Percentiles rank a stretch among this genome's conserved stretches.
These are phyloP conservation scores for Tichodroma muraria DNA, from an alignment of 2,113 vertebrate genomes.

Conservation along the genomic window DNA sequence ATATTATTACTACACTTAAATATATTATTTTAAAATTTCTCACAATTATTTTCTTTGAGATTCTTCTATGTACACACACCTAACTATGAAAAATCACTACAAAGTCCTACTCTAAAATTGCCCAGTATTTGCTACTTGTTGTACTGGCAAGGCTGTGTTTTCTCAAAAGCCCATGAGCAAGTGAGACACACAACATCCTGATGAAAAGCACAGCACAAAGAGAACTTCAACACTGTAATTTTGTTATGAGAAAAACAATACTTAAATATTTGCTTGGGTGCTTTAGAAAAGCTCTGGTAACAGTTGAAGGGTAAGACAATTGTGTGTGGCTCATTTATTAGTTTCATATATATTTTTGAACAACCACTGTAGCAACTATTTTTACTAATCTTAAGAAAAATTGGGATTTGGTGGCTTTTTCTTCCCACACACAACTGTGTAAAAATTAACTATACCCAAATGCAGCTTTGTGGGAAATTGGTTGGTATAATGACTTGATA, in stretches of 20 bases:
- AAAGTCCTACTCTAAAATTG: neutral
- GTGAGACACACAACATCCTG: neutral
- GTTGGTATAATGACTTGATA: constrained; percentile 79
- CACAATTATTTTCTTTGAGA: neutral
- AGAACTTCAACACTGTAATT: neutral
- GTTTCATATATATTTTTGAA: constrained; percentile 38
- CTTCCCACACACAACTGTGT: constrained; percentile 69
- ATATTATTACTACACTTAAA: neutral
- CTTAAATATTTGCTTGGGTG: neutral
- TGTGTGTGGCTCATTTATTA: constrained; percentile 26
- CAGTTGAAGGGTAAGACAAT: neutral
- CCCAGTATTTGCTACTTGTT: neutral
- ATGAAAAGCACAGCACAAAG: neutral
- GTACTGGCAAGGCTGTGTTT: neutral
- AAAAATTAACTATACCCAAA: constrained; percentile 81
- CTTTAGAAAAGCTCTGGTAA: neutral
- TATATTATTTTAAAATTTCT: accelerated
- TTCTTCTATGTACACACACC: neutral
- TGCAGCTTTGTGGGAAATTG: constrained; percentile 82
- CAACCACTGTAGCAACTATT: neutral
- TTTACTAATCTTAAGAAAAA: neutral
- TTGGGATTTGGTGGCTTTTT: constrained; percentile 68
- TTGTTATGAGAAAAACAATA: neutral
- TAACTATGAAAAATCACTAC: neutral
- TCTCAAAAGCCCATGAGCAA: neutral